phyloP scores from a whole-genome alignment of 2,797 vertebrate species.

The Typhlichthys subterraneus region DNA sequence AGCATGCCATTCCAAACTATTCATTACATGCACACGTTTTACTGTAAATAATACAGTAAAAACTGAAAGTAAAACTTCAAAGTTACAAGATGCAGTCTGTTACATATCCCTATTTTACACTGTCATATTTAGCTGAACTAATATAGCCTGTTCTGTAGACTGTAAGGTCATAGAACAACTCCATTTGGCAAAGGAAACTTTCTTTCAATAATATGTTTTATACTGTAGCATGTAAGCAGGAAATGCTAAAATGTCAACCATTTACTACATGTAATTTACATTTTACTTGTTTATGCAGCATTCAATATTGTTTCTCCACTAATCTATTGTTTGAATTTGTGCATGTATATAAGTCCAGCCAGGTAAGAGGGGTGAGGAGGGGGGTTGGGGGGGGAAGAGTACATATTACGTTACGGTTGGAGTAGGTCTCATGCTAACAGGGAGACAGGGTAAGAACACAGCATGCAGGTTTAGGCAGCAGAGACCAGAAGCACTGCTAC shows the following conservation, averaged over 20 bases:
- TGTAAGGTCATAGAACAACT: no score
- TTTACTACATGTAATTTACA: not conserved
- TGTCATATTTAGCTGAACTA: no score
- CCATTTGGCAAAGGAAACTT: no score
- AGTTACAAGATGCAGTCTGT: no score
- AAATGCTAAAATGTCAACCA: not conserved
- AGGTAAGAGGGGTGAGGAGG: not conserved
- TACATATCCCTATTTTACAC: no score
- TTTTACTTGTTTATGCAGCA: slow-evolving; percentile 10
- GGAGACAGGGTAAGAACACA: slow-evolving; percentile 35
- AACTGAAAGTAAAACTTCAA: no score
- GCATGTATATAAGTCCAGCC: slow-evolving; percentile 2
- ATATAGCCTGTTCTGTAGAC: no score
- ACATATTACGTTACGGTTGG: slow-evolving; percentile 14
- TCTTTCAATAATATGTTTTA: no score
- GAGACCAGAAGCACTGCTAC: no score
- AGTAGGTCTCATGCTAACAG: slow-evolving; percentile 36
- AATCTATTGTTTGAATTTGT: slow-evolving; percentile 1
- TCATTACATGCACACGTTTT: slow-evolving; percentile 30
- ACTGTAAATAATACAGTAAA: not conserved
- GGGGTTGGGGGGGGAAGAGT: not conserved
- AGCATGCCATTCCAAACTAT: slow-evolving; percentile 15
- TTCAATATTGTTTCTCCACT: slow-evolving; percentile 5
- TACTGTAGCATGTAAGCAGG: no score
- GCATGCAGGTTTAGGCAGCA: slow-evolving; percentile 9